phyloP scores from a whole-genome alignment of 2,888 invertebrate species.

The Mycogona germanica region DNA sequence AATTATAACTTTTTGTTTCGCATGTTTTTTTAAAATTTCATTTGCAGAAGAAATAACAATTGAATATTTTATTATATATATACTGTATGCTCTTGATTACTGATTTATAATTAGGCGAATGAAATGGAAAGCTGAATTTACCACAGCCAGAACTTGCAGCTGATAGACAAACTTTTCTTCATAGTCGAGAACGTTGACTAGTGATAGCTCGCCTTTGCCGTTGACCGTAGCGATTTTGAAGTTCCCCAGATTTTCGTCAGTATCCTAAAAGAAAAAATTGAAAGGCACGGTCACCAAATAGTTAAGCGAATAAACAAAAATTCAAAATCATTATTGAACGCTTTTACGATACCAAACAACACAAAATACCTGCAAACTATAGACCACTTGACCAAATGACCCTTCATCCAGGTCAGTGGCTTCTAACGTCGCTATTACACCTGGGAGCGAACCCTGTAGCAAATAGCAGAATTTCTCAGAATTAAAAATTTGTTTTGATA shows the following conservation, averaged over 20 bases:
- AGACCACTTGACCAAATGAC: constrained; percentile 81
- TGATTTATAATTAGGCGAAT: too few relatives aligned
- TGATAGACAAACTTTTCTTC: constrained; percentile 78
- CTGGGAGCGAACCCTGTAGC: constrained; percentile 14
- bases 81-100: too few relatives aligned
- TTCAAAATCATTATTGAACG: background rate
- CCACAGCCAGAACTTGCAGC: constrained; percentile 35
- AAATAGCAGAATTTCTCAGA: background rate
- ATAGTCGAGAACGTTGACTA: constrained; percentile 66
- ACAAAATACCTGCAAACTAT: constrained; percentile 53
- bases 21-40: too few relatives aligned
- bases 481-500: background rate
- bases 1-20: too few relatives aligned
- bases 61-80: too few relatives aligned
- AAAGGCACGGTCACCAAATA: too few relatives aligned
- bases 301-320: too few relatives aligned
- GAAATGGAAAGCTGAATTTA: too few relatives aligned
- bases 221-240: constrained; percentile 72
- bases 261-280: constrained; percentile 31
- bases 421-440: constrained; percentile 55
- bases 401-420: constrained; percentile 84
- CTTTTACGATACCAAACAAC: background rate
- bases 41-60: too few relatives aligned
- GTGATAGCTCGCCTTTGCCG: constrained; percentile 68
- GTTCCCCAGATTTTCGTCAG: constrained; percentile 59